Percentiles rank a stretch among this genome's conserved stretches.
phyloP scores from a whole-genome alignment of 2,888 invertebrate species.

The Leucoma salicis region DNA sequence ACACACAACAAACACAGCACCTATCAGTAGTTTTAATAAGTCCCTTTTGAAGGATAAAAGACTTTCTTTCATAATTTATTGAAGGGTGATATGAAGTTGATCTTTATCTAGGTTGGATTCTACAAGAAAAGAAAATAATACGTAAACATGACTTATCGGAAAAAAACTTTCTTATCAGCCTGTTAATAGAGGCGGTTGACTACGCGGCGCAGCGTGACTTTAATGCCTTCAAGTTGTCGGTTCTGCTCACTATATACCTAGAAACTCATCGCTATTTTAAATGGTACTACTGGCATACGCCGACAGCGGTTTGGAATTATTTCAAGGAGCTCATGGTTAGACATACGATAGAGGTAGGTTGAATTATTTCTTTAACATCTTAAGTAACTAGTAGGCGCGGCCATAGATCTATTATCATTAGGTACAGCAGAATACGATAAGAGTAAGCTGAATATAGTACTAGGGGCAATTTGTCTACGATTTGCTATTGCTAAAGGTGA shows the following conservation, averaged over 20 bases:
- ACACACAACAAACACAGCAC: too few species aligned
- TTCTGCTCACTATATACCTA: conserved; percentile 59
- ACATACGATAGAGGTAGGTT: conserved; percentile 62
- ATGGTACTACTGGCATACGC: conserved; percentile 63
- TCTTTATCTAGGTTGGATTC: conserved; percentile 42
- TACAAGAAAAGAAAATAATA: conserved; percentile 57
- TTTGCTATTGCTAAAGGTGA: too few species aligned
- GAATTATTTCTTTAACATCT: neutral
- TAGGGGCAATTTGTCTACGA: too few species aligned
- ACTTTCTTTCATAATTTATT: too few species aligned
- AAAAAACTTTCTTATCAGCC: conserved; percentile 49
- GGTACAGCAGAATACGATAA: too few species aligned
- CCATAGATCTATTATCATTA: neutral
- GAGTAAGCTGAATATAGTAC: too few species aligned
- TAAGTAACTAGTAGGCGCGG: neutral
- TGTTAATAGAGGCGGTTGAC: conserved; percentile 53
- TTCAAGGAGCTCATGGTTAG: conserved; percentile 67
- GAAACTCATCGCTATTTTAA: conserved; percentile 60
- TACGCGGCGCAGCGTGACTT: conserved; percentile 65
- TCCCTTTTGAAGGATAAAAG: too few species aligned
- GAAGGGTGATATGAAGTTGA: neutral
- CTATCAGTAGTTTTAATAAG: too few species aligned
- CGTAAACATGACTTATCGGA: conserved; percentile 53
- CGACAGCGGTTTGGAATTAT: conserved; percentile 55
- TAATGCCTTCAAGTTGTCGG: conserved; percentile 50